Percentiles rank a stretch among this genome's conserved stretches.
phyloP scores from a whole-genome alignment of 2,113 vertebrate species.

The Phylloscopus whistleri region DNA sequence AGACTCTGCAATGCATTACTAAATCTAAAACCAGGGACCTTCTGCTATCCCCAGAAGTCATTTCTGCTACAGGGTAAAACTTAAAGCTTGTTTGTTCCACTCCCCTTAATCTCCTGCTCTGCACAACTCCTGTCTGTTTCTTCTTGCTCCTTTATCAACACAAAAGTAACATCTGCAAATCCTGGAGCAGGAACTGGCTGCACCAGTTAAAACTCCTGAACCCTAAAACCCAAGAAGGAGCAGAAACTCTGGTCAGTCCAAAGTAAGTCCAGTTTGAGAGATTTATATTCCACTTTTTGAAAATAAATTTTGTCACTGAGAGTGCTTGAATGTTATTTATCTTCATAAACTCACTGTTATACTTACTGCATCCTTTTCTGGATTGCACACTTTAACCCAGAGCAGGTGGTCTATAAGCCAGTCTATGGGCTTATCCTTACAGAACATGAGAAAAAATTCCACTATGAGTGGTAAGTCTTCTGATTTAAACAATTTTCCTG shows the following conservation, averaged over 20 bases:
- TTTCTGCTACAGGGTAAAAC: neutral
- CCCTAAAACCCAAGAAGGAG: neutral
- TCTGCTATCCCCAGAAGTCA: neutral
- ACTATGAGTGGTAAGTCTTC: slow-evolving; percentile 71
- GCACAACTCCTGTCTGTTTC: neutral
- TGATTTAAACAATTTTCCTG: slow-evolving; percentile 80
- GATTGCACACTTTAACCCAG: slow-evolving; percentile 72
- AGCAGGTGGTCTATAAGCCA: slow-evolving; percentile 75
- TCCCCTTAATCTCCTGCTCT: neutral
- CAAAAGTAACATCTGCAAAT: neutral
- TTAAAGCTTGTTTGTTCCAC: neutral
- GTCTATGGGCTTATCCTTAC: slow-evolving; percentile 80
- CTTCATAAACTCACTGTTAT: neutral
- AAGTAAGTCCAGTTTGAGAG: neutral
- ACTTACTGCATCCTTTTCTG: slow-evolving; percentile 74
- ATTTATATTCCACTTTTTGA: neutral
- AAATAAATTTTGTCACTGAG: neutral
- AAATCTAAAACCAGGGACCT: neutral
- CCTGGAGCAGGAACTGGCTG: neutral
- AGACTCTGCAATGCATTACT: neutral
- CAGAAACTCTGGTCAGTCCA: neutral
- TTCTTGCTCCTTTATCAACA: neutral
- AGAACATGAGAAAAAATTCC: slow-evolving; percentile 80
- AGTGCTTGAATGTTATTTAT: neutral
- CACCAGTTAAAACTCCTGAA: neutral